Percentiles rank a stretch among this genome's conserved stretches.
phyloP scores from a whole-genome alignment of 2,888 invertebrate genomes.

The Plagodis pulveraria region DNA sequence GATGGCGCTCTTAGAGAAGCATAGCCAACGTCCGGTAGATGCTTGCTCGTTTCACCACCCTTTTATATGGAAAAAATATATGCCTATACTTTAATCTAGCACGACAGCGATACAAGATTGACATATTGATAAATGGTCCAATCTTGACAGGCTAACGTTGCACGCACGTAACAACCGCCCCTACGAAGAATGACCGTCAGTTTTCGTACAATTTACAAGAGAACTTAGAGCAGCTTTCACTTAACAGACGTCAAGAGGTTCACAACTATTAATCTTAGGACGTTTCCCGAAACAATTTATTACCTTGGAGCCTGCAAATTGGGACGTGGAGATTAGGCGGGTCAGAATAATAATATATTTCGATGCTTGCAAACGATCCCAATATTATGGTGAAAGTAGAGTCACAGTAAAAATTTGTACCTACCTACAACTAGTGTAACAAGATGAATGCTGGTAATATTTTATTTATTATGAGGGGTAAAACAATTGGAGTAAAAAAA shows the following conservation, averaged over 20 bases:
- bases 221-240: constrained; percentile 64
- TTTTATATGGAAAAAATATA: too few species aligned
- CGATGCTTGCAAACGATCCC: constrained; percentile 58
- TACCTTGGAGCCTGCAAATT: constrained; percentile 66
- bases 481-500: too few species aligned
- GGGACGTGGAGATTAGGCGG: constrained; percentile 66
- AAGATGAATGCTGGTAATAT: not conserved
- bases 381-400: constrained; percentile 30
- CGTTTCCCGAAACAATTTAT: constrained; percentile 79
- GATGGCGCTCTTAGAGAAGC: too few species aligned
- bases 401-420: constrained; percentile 8
- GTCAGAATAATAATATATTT: constrained; percentile 58
- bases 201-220: constrained; percentile 55
- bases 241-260: constrained; percentile 67
- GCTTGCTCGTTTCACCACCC: too few species aligned
- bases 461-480: not conserved
- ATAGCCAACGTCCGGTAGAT: too few species aligned
- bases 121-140: constrained; percentile 13
- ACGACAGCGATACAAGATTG: not conserved
- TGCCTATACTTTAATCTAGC: too few species aligned
- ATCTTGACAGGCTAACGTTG: constrained; percentile 5
- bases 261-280: constrained; percentile 77
- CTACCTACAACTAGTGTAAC: not conserved
- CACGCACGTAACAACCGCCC: constrained; percentile 31
- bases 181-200: constrained; percentile 41